These are phyloP conservation scores for Myotis yumanensis DNA, from an alignment of 2,113 vertebrate genomes.

Conservation along the genomic window DNA sequence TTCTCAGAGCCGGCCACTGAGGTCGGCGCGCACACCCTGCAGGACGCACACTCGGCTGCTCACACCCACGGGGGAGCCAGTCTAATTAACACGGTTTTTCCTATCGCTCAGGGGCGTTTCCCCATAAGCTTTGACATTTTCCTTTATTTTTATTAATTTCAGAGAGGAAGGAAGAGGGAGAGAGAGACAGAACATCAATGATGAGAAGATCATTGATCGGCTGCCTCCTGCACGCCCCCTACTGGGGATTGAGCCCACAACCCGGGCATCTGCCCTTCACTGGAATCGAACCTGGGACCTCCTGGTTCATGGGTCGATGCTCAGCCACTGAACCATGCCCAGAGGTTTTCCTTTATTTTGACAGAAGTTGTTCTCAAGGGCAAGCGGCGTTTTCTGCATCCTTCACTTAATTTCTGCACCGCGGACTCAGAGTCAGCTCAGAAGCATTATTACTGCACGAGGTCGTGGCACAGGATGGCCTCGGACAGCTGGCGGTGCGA, in stretches of 20 bases:
- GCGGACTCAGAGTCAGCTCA: constrained; percentile 36
- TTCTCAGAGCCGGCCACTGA: rapidly evolving
- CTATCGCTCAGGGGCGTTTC: neutral
- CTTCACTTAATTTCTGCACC: neutral
- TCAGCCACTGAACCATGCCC: too few relatives aligned
- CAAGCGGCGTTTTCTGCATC: neutral
- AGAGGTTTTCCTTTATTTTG: neutral
- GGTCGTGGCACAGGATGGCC: neutral
- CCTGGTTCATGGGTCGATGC: too few relatives aligned
- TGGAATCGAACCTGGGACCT: too few relatives aligned
- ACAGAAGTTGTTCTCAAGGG: neutral
- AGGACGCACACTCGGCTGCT: rapidly evolving
- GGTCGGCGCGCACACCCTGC: rapidly evolving
- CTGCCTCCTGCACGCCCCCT: too few relatives aligned
- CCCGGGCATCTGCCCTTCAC: too few relatives aligned
- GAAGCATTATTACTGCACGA: neutral
- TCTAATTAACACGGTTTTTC: neutral
- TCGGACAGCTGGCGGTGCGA: neutral
- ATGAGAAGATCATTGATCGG: too few relatives aligned
- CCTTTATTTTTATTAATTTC: neutral
- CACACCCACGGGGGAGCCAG: neutral
- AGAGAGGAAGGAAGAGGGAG: too few relatives aligned
- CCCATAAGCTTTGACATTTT: neutral
- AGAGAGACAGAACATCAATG: too few relatives aligned
- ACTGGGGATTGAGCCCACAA: too few relatives aligned